These are phyloP conservation scores for Megalops cyprinoides DNA, from an alignment of 2,797 vertebrate species.

Conservation along the genomic window DNA sequence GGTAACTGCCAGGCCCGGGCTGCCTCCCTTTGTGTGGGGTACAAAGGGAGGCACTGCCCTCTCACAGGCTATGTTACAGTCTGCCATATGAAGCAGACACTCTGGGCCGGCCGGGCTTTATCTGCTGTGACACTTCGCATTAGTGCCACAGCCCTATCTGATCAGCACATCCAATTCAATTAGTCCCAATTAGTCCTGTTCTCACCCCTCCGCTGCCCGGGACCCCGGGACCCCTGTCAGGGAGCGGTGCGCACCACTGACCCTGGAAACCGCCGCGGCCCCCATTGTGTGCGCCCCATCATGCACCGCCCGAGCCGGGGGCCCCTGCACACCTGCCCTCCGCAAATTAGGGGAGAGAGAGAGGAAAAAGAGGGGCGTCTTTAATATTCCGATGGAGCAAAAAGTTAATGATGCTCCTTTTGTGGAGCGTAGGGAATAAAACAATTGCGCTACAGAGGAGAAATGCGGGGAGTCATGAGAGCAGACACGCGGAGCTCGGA, in stretches of 20 bases:
- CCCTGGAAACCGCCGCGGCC: constrained; percentile 48
- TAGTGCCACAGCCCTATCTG: constrained; percentile 80
- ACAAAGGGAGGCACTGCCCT: constrained; percentile 74
- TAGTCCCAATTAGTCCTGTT: constrained; percentile 78
- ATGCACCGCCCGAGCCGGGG: constrained; percentile 47
- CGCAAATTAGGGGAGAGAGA: constrained; percentile 71
- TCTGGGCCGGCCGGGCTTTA: constrained; percentile 72
- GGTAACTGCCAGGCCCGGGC: constrained; percentile 66
- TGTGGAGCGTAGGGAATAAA: constrained; percentile 57
- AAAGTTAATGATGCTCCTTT: constrained; percentile 79
- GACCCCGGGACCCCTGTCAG: constrained; percentile 21
- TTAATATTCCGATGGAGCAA: constrained; percentile 77
- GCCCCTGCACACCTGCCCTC: constrained; percentile 74
- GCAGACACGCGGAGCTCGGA: too few species aligned
- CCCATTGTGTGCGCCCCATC: constrained; percentile 58
- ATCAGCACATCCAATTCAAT: constrained; percentile 82
- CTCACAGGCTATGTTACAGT: constrained; percentile 81
- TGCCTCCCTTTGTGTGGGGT: constrained; percentile 65
- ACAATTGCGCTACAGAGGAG: constrained; percentile 66
- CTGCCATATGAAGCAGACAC: constrained; percentile 77
- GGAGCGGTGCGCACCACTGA: constrained; percentile 50
- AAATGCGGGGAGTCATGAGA: constrained; percentile 38
- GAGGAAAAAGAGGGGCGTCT: constrained; percentile 48
- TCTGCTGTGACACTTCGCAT: constrained; percentile 82
- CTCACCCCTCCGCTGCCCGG: constrained; percentile 19